Evolutionary conservation across 2,797 vertebrate species (phyloP).

Genomic region (Choloepus didactylus): DNA sequence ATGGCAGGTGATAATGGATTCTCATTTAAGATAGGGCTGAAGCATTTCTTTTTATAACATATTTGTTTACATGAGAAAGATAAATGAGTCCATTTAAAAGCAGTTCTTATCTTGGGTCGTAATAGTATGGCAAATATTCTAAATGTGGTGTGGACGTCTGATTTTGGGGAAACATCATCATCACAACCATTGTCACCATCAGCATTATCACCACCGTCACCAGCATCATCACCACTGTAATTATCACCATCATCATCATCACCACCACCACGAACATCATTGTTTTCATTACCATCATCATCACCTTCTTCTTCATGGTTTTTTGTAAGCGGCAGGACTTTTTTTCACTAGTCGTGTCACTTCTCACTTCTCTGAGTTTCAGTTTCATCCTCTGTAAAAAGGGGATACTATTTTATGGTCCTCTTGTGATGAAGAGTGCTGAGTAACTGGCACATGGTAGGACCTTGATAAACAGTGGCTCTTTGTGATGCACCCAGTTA

Average conservation of each 20-base stretch:
- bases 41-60: neutral
- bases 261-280: fast-evolving
- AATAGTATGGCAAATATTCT: neutral
- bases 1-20: neutral
- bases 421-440: neutral
- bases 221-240: fast-evolving
- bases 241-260: fast-evolving
- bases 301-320: neutral
- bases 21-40: neutral
- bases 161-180: neutral
- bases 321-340: neutral
- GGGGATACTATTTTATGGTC: fast-evolving
- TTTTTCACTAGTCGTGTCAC: neutral
- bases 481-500: fast-evolving
- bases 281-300: fast-evolving
- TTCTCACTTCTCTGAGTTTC: neutral
- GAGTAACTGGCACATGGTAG: fast-evolving
- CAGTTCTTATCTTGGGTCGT: too few relatives aligned
- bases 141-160: neutral
- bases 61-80: neutral
- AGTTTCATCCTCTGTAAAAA: neutral
- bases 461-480: neutral
- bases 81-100: neutral
- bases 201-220: fast-evolving
- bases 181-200: fast-evolving